Conservation (phyloP, 2,113 vertebrate species). For the Abramis brama region DNA sequence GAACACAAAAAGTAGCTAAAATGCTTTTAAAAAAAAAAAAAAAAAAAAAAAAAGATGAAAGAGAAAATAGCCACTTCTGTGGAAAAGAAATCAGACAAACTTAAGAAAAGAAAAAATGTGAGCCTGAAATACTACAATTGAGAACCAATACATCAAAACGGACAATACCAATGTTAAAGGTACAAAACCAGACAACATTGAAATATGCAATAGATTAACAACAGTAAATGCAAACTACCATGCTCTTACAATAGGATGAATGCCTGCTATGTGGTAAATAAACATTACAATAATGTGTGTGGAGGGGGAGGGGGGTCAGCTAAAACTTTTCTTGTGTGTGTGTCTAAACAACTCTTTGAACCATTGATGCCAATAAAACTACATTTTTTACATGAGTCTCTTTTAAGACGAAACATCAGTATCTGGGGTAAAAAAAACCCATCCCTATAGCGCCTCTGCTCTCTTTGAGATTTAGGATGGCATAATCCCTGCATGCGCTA, state of each 20-base stretch:
- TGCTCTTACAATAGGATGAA: neutral
- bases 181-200: neutral
- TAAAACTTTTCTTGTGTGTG: too few relatives aligned
- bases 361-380: neutral
- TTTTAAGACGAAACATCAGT: slow-evolving; percentile 3
- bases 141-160: neutral
- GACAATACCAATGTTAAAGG: neutral
- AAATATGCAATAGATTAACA: neutral
- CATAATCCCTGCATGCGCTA: neutral
- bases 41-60: neutral
- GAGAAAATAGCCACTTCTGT: neutral
- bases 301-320: too few relatives aligned
- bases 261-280: slow-evolving; percentile 33
- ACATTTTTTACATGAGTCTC: neutral
- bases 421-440: neutral
- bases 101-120: neutral
- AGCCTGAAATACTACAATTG: neutral
- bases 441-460: neutral
- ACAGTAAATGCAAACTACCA: neutral
- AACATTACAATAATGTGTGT: neutral
- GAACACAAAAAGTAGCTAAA: neutral
- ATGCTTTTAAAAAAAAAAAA: neutral
- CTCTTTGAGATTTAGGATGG: neutral
- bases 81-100: neutral
- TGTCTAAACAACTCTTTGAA: too few relatives aligned